Conservation (phyloP, 2,888 invertebrate genomes). For the Ochropacha duplaris region DNA sequence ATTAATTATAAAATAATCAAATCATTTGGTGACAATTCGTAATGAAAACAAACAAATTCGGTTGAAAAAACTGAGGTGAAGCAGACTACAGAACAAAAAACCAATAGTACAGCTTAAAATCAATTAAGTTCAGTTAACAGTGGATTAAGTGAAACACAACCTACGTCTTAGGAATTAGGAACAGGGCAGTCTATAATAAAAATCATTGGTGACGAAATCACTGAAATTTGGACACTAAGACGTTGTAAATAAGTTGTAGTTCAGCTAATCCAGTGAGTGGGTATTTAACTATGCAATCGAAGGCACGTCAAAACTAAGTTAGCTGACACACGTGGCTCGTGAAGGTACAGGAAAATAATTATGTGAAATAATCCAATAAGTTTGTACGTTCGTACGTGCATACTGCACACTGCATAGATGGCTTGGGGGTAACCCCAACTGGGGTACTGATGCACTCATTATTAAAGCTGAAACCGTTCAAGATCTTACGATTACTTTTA, state of each 20-base stretch:
- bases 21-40: conserved; percentile 27
- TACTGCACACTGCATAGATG: conserved; percentile 16
- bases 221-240: conserved; percentile 73
- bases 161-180: conserved; percentile 67
- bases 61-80: conserved; percentile 58
- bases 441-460: conserved; percentile 38
- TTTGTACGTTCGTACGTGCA: conserved; percentile 2
- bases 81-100: conserved; percentile 41
- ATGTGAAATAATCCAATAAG: conserved; percentile 26
- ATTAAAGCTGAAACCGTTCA: conserved; percentile 49
- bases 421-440: conserved; percentile 25
- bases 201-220: conserved; percentile 79
- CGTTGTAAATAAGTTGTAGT: conserved; percentile 46
- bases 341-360: conserved; percentile 30
- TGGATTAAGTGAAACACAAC: conserved; percentile 72
- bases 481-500: conserved; percentile 69
- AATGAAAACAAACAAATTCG: conserved; percentile 41
- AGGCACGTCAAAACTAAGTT: conserved; percentile 63
- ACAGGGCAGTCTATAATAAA: conserved; percentile 72
- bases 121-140: conserved; percentile 43
- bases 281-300: conserved; percentile 63
- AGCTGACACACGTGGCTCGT: conserved; percentile 14
- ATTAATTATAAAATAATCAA: conserved; percentile 22
- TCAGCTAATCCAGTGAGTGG: conserved; percentile 72
- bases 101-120: conserved; percentile 22